Base-by-base conservation (phyloP, 2,797 vertebrate genomes). In the Champsocephalus esox region DNA sequence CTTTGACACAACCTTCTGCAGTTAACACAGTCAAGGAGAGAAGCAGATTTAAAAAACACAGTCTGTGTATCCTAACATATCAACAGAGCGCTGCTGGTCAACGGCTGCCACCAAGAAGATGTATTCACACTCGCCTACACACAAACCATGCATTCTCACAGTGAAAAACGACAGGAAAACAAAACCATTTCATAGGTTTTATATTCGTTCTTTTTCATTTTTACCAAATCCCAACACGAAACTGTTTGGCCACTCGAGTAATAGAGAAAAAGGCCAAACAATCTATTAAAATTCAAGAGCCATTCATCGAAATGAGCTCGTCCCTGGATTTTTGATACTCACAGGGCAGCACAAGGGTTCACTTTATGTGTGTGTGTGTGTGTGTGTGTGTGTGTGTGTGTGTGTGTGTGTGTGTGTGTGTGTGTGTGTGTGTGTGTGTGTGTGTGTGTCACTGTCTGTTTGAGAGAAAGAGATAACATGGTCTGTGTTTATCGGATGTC, bases 251-350 rank as follows among this genome's bases (percentile, higher is more conserved):
- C 65, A 66, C 41, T 0, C 21, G 59, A 70, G 60, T 49, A 50
- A 63, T 4, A 12, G 9, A 5, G 0, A 48, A 58, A 62, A 57
- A 12, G 0, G 3, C 13, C 19, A 21, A 57, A 58, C 14, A 19
- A 38, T 38, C 5, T 2, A 46, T 52, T n/a, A 50, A 69, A n/a
- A 85, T 79, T 78, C 61, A 78, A 60, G 50, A 46, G 9, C 21
- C 19, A 43, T 50, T 51, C 5, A 7, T 44, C 54, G 58, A 57
- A 83, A 69, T 71, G 34, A 65, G 51, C 48, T 56, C 75, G 49
- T 64, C 32, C 14, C 34, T 14, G 34, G 28, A 14, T 19, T 58
- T 70, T 32, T 69, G 46, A 67, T 46, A 51, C 41, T 44, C n/a
- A 59, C 12, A 72, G 66, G 55, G 51, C 59, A 63, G n/a, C 34